Evolutionary conservation across 2,888 invertebrate species (phyloP).

Genomic region (Xestia rhomboidea): DNA sequence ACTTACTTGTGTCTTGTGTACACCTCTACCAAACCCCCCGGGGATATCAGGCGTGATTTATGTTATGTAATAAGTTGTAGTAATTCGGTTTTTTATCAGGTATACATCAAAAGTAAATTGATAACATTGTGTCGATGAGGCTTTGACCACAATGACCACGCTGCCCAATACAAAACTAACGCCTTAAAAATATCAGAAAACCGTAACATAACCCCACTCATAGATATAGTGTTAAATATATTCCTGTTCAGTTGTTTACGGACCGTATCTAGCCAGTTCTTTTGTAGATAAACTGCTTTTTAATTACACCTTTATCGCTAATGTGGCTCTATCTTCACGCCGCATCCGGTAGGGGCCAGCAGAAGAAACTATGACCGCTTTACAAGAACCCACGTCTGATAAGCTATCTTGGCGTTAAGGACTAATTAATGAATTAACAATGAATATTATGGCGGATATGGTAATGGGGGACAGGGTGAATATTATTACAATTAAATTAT

Average conservation of each 20-base stretch:
- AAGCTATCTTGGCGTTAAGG: conserved; percentile 49
- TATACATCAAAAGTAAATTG: neutral
- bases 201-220: neutral
- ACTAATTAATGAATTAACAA: conserved; percentile 60
- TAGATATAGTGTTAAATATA: conserved; percentile 1
- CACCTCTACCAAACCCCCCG: too few relatives aligned
- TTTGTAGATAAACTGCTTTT: conserved; percentile 54
- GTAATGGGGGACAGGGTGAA: conserved; percentile 46
- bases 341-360: conserved; percentile 37
- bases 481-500: conserved; percentile 37
- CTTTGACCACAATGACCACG: neutral
- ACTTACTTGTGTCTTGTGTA: too few relatives aligned
- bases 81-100: neutral
- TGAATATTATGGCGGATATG: conserved; percentile 40
- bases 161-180: neutral
- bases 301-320: conserved; percentile 57
- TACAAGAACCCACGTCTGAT: conserved; percentile 23
- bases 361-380: conserved; percentile 44
- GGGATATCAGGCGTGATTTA: too few relatives aligned
- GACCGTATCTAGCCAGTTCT: conserved; percentile 39
- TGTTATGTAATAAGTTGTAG: neutral
- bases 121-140: neutral
- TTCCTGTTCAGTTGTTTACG: conserved; percentile 21
- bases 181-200: neutral
- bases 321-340: conserved; percentile 53